Evolutionary conservation across 1,140 invertebrate species (phyloP).

Genomic region (Conus betulinus): DNA sequence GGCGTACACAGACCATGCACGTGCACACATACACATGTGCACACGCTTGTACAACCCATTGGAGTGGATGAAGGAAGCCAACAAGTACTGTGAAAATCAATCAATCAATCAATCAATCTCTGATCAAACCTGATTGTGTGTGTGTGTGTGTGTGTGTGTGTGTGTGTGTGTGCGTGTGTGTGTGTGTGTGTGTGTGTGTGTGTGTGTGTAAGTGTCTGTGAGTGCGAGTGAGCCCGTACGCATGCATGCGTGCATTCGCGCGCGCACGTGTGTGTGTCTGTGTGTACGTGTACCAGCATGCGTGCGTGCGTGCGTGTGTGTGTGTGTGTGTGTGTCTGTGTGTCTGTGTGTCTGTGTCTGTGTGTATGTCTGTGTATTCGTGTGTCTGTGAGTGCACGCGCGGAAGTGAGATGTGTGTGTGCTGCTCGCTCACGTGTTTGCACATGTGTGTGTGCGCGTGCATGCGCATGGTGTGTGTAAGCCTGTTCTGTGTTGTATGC

Average conservation of each 20-base stretch:
- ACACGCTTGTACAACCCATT: too few relatives aligned
- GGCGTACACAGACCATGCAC: background rate
- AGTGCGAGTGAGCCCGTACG: background rate
- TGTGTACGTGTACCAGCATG: background rate
- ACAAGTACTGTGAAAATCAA: too few relatives aligned
- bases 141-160: constrained; percentile 29
- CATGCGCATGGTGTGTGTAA: background rate
- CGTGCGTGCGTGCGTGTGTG: background rate
- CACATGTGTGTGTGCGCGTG: background rate
- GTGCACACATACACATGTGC: too few relatives aligned
- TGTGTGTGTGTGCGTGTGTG: constrained; percentile 13
- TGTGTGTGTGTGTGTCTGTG: background rate
- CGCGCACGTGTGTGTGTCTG: background rate
- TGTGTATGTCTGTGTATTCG: background rate
- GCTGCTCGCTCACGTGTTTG: background rate
- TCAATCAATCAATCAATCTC: background rate
- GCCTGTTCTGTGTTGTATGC: too few relatives aligned
- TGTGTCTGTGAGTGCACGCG: background rate
- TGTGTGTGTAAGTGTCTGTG: background rate
- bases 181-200: constrained; percentile 1
- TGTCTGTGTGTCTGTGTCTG: background rate
- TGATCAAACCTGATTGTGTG: background rate
- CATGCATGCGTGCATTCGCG: background rate
- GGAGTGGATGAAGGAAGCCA: too few relatives aligned
- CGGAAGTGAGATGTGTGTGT: background rate